A percentile compares a stretch with the other conserved stretches of the same genome.
Conservation (phyloP, 2,797 vertebrate species). For the Epinephelus coioides region DNA sequence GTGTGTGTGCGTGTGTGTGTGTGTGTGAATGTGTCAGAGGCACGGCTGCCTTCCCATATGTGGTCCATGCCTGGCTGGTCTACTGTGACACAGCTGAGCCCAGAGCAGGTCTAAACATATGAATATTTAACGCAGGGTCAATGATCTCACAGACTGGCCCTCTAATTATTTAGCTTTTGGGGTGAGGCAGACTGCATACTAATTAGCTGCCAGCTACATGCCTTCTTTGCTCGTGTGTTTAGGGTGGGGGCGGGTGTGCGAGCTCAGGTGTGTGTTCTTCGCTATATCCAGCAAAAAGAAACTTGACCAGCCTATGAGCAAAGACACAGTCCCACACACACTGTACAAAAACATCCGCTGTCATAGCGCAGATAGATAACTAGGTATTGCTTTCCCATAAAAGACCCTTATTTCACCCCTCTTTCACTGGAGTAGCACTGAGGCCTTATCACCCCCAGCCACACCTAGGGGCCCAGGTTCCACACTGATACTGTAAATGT, state of each 20-base stretch:
- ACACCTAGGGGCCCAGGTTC: conserved; percentile 80
- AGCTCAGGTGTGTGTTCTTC: conserved; percentile 55
- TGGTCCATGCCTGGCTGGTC: conserved; percentile 87
- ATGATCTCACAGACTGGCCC: conserved; percentile 89
- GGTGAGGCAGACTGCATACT: conserved; percentile 85
- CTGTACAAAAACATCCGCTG: conserved; percentile 67
- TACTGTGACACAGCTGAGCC: conserved; percentile 88
- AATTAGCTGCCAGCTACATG: conserved; percentile 80
- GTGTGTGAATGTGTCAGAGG: conserved; percentile 78
- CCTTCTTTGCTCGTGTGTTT: conserved; percentile 51
- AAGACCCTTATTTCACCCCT: conserved; percentile 83
- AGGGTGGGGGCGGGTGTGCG: conserved; percentile 11
- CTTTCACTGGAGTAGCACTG: conserved; percentile 75
- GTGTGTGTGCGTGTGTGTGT: conserved; percentile 72
- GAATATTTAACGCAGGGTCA: conserved; percentile 91
- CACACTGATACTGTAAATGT: conserved; percentile 85
- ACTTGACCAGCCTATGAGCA: conserved; percentile 57
- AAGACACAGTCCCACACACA: conserved; percentile 64
- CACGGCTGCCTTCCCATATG: conserved; percentile 85
- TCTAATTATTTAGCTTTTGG: conserved; percentile 90
- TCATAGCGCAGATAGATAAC: conserved; percentile 81
- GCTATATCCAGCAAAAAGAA: conserved; percentile 57
- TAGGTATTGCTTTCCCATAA: conserved; percentile 84
- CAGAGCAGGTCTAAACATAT: conserved; percentile 89
- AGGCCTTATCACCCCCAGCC: conserved; percentile 82